A percentile compares a stretch with the other conserved stretches of the same genome.
Conservation (phyloP, 2,888 invertebrate species). For the Agrochola lychnidis region DNA sequence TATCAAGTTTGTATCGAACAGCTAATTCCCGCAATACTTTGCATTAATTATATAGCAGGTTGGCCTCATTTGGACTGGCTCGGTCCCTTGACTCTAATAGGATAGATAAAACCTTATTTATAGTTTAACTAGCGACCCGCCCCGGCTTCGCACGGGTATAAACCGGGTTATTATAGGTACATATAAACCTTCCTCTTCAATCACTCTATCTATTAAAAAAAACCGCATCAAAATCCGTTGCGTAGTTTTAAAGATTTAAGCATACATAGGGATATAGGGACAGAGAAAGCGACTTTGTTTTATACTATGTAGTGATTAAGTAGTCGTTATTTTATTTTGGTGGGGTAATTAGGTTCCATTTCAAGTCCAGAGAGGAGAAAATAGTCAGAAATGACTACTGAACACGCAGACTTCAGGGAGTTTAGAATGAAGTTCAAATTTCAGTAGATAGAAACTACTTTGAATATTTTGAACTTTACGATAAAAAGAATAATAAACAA, state of each 20-base stretch:
- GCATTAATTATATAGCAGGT: slow-evolving; percentile 40
- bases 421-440: background rate
- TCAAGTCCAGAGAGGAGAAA: slow-evolving; percentile 10
- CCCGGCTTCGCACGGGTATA: no score
- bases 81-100: slow-evolving; percentile 40
- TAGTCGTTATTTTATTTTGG: background rate
- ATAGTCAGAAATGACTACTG: background rate
- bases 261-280: no score
- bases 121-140: no score
- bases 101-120: slow-evolving; percentile 46
- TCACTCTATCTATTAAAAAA: no score
- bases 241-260: no score
- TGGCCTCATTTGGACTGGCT: slow-evolving; percentile 35
- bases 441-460: background rate
- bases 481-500: slow-evolving; percentile 17
- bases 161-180: no score
- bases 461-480: background rate
- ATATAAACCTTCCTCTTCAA: no score
- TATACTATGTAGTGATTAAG: no score
- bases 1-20: slow-evolving; percentile 11
- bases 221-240: no score
- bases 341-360: background rate
- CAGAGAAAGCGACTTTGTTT: no score
- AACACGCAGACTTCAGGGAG: background rate
- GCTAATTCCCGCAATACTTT: slow-evolving; percentile 40